phyloP scores from a whole-genome alignment of 1,140 invertebrate species.

The Hydropsyche tenuis region DNA sequence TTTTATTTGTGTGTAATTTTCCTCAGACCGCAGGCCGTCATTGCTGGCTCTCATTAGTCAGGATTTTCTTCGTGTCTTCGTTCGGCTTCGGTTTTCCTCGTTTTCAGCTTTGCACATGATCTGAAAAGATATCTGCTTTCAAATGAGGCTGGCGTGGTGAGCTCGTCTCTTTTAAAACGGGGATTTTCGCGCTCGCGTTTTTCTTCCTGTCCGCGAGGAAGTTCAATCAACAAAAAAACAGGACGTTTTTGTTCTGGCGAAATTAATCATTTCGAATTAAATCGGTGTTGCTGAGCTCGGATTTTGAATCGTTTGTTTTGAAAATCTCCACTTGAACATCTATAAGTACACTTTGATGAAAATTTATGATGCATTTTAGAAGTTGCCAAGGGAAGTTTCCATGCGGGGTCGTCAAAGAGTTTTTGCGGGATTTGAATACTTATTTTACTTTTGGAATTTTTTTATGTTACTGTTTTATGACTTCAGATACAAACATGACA shows the following conservation, averaged over 20 bases:
- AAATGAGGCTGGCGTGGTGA: not conserved
- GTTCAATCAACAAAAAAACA: too few relatives aligned
- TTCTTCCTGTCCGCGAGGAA: too few relatives aligned
- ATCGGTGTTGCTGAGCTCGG: too few relatives aligned
- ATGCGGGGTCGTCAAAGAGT: too few relatives aligned
- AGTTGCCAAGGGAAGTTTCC: constrained; percentile 1
- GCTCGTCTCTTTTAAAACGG: constrained; percentile 1
- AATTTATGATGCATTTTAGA: constrained; percentile 16
- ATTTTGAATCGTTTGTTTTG: too few relatives aligned
- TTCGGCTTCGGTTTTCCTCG: not conserved
- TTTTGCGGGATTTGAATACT: too few relatives aligned
- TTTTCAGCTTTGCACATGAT: constrained; percentile 26
- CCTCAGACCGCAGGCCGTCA: not conserved
- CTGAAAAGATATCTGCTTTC: constrained; percentile 3
- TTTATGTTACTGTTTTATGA: too few relatives aligned
- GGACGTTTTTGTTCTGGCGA: too few relatives aligned
- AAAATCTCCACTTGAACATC: too few relatives aligned
- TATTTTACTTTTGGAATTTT: too few relatives aligned
- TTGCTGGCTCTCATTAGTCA: constrained; percentile 30
- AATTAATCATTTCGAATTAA: too few relatives aligned
- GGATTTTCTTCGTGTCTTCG: constrained; percentile 16
- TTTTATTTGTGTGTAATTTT: not conserved
- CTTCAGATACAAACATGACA: too few relatives aligned
- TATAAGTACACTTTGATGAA: not conserved
- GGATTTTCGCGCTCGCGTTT: not conserved